Conservation (phyloP, 2,888 invertebrate species). For the Rambutsinella grinnellia region DNA sequence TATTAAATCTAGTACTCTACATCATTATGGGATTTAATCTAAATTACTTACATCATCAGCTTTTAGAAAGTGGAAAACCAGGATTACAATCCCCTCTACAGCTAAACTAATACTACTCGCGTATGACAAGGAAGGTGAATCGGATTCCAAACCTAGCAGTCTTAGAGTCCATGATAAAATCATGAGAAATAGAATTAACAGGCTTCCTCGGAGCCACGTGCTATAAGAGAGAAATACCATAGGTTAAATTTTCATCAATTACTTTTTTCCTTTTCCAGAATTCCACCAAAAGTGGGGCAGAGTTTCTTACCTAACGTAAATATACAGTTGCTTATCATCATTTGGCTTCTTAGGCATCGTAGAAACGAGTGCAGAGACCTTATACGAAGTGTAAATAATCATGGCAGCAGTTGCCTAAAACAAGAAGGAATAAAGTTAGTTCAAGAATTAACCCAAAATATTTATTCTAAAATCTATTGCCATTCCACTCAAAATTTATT, state of each 20-base stretch:
- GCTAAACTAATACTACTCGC: constrained; percentile 64
- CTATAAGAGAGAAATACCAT: too few relatives aligned
- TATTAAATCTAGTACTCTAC: background rate
- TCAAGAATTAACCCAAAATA: too few relatives aligned
- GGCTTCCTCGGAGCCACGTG: constrained; percentile 66
- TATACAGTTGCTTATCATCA: constrained; percentile 66
- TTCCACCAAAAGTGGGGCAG: background rate
- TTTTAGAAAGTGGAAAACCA: constrained; percentile 65
- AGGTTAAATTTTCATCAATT: background rate
- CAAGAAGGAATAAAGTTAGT: too few relatives aligned
- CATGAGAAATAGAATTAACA: constrained; percentile 65
- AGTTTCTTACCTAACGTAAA: constrained; percentile 65
- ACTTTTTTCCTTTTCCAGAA: background rate
- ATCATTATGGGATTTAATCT: too few relatives aligned
- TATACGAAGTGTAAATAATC: constrained; percentile 65
- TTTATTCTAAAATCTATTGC: background rate
- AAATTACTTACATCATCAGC: constrained; percentile 66
- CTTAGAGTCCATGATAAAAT: constrained; percentile 66
- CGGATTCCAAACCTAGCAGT: constrained; percentile 65
- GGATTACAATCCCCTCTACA: constrained; percentile 64
- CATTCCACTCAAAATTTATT: background rate
- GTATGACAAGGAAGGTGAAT: constrained; percentile 63
- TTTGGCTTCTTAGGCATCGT: constrained; percentile 67
- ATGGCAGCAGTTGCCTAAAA: constrained; percentile 65
- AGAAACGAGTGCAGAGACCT: constrained; percentile 64